Percentiles rank a stretch among this genome's conserved stretches.
Conservation (phyloP, 2,113 vertebrate species). For the Daphoenositta chrysoptera region DNA sequence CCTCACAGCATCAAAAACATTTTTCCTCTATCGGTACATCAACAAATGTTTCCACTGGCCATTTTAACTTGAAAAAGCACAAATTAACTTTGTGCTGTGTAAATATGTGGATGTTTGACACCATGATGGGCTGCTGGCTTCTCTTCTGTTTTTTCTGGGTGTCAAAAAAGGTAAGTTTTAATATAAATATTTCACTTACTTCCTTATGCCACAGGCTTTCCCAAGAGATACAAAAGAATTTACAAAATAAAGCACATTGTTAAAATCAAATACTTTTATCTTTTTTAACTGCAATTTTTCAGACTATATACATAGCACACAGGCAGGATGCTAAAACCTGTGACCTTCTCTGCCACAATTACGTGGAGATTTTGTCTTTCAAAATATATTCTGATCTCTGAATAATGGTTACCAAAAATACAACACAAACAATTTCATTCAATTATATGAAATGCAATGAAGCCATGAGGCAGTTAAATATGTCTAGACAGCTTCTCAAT, state of each 20-base stretch:
- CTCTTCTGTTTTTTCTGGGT: background rate
- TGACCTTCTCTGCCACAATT: constrained; percentile 18
- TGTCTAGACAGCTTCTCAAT: constrained; percentile 39
- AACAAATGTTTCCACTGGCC: constrained; percentile 38
- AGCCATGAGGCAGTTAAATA: constrained; percentile 47
- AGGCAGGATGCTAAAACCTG: constrained; percentile 9
- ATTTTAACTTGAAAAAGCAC: constrained; percentile 49
- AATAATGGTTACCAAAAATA: constrained; percentile 46
- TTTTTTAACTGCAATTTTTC: background rate
- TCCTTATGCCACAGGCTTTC: background rate
- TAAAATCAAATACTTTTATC: background rate
- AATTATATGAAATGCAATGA: constrained; percentile 49
- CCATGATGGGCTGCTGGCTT: background rate
- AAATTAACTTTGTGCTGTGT: constrained; percentile 28
- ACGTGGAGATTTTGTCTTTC: background rate
- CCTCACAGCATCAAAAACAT: constrained; percentile 18
- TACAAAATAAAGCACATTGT: background rate
- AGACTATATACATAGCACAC: background rate
- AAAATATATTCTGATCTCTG: constrained; percentile 40
- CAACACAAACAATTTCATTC: constrained; percentile 46
- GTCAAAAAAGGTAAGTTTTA: background rate
- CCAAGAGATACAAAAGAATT: background rate
- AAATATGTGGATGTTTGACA: background rate
- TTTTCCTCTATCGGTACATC: constrained; percentile 57
- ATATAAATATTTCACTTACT: constrained; percentile 26